These are phyloP conservation scores for Miltochrista miniata DNA, from an alignment of 2,888 invertebrate species.

Conservation along the genomic window DNA sequence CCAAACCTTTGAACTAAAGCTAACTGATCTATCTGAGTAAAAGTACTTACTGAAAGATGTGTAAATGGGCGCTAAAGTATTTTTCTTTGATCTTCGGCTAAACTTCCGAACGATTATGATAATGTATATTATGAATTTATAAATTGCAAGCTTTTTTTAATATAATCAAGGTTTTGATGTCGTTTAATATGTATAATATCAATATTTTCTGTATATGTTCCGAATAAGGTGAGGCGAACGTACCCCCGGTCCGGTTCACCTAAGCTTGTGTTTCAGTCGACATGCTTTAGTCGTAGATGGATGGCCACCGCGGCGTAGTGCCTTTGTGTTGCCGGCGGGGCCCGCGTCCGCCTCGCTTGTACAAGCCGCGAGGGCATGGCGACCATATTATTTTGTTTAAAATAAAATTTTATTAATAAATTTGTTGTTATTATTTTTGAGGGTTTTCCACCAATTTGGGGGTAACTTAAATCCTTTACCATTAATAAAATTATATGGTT, in stretches of 20 bases:
- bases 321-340: slow-evolving; percentile 21
- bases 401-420: slow-evolving; percentile 75
- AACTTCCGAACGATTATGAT: slow-evolving; percentile 55
- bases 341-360: slow-evolving; percentile 44
- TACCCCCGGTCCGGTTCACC: slow-evolving; percentile 44
- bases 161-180: slow-evolving; percentile 69
- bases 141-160: slow-evolving; percentile 75
- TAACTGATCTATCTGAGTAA: slow-evolving; percentile 41
- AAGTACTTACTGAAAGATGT: slow-evolving; percentile 70
- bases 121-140: slow-evolving; percentile 77
- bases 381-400: slow-evolving; percentile 79
- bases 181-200: slow-evolving; percentile 69
- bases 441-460: no score
- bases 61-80: slow-evolving; percentile 50
- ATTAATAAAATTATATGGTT: no score
- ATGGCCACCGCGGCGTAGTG: slow-evolving; percentile 14
- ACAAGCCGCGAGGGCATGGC: slow-evolving; percentile 52
- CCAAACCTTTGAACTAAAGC: background rate
- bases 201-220: slow-evolving; percentile 74
- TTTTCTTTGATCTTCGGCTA: slow-evolving; percentile 32
- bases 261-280: slow-evolving; percentile 38
- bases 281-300: slow-evolving; percentile 40
- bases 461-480: no score
- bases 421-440: slow-evolving; percentile 4
- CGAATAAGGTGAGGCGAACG: slow-evolving; percentile 57